These are phyloP conservation scores for Porphyrio hochstetteri DNA, from an alignment of 2,113 vertebrate species.

Conservation along the genomic window DNA sequence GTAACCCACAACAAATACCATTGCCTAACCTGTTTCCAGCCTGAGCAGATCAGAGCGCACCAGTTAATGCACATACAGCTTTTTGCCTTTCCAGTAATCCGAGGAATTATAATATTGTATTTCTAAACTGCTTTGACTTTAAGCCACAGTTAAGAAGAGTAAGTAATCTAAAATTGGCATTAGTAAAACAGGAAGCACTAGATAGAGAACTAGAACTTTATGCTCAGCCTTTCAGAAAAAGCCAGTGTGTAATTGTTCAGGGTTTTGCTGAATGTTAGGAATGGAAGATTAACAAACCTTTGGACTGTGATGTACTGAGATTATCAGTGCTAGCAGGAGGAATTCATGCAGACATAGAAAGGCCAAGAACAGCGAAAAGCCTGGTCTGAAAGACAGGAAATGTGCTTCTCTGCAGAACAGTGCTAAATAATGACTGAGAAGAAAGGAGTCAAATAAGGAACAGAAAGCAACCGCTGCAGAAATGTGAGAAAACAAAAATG, in stretches of 20 bases:
- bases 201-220: neutral
- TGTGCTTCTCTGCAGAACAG: neutral
- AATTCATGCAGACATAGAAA: neutral
- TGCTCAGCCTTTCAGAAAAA: constrained; percentile 6
- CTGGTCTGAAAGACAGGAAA: constrained; percentile 39
- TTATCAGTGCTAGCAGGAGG: neutral
- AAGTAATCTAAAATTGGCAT: constrained; percentile 1
- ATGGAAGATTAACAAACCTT: constrained; percentile 17
- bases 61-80: neutral
- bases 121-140: neutral
- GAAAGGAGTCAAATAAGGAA: neutral
- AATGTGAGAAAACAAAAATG: neutral
- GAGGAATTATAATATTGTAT: neutral
- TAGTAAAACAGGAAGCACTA: neutral
- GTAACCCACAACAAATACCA: neutral
- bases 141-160: neutral
- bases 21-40: neutral
- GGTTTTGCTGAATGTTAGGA: constrained; percentile 28
- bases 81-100: neutral
- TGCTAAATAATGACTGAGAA: neutral
- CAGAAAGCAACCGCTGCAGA: neutral
- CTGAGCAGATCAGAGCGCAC: neutral
- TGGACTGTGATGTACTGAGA: neutral
- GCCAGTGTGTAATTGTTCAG: neutral
- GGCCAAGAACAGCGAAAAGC: constrained; percentile 26